Evolutionary conservation across 2,113 vertebrate species (phyloP), one percentile per base, ranked within the genome.

Genomic region (Tamias sibiricus): DNA sequence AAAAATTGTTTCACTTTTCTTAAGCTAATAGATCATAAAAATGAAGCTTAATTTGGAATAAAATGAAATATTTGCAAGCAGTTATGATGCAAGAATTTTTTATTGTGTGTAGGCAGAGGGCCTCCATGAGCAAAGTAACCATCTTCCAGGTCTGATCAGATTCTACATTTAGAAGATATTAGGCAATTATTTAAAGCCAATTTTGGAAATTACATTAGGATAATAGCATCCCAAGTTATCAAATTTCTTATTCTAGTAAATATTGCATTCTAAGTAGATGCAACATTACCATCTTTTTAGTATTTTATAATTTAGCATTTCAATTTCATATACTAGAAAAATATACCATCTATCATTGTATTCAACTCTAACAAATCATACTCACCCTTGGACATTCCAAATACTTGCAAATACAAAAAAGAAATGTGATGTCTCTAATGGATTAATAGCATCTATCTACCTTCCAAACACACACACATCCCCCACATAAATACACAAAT

Each of bases 401-500:
- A 87, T 37, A n/a, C 13, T 81, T 96, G 28, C 8, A 69, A 49
- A 40, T 35, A 22, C 14, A 64, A 62, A 74, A 52, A 52, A 16
- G 2, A 62, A 66, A 77, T 37, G 6, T 0, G 1, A n/a, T 54
- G 35, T 4, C 11, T 28, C 40, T 91, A 75, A 88, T 68, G 42
- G 26, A 62, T 62, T 11, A 42, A 52, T 42, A 79, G 54, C 64
- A 94, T 37, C 20, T 68, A 49, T 13, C 3, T 87, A 64, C 42
- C 40, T 22, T 75, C 6, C 52, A 69, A 40, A 57, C 35, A 80
- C 6, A 96, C 17, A 84, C 77, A 76, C 57, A 37, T 30, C 40
- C 20, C 69, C 30, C 4, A n/a, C 42, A 75, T 49, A 90, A 59
- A 81, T 71, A 89, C 8, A 92, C 80, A 93, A 91, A 96, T 90